These are phyloP conservation scores for Deilephila porcellus DNA, from an alignment of 2,888 invertebrate species.

Conservation along the genomic window DNA sequence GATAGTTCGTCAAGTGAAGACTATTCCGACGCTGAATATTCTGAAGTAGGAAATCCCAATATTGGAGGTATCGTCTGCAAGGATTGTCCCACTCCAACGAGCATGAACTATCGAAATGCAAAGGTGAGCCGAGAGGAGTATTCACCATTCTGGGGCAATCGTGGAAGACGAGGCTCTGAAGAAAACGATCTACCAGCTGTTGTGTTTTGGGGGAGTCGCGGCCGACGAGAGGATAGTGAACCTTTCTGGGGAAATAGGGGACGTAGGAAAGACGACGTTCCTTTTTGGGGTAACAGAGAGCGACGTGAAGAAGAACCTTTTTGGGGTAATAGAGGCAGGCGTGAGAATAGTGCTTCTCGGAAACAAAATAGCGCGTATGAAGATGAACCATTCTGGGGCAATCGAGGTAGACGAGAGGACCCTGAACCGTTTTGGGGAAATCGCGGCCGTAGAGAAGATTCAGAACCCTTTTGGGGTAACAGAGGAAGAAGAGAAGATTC, in stretches of 20 bases:
- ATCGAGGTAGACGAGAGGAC: conserved; percentile 62
- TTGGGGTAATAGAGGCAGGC: conserved; percentile 52
- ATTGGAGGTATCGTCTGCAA: background rate
- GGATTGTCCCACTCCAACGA: conserved; percentile 28
- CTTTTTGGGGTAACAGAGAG: conserved; percentile 55
- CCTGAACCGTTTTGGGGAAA: conserved; percentile 64
- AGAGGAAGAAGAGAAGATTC: conserved; percentile 63
- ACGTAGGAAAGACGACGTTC: conserved; percentile 39
- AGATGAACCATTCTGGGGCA: conserved; percentile 64
- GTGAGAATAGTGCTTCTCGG: conserved; percentile 35
- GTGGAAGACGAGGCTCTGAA: conserved; percentile 53
- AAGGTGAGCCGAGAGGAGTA: conserved; percentile 55
- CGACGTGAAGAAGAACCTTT: conserved; percentile 37
- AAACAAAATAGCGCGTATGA: conserved; percentile 37
- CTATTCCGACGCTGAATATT: conserved; percentile 36
- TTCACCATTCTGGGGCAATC: conserved; percentile 64
- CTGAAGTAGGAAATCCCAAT: background rate
- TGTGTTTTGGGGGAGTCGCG: conserved; percentile 68
- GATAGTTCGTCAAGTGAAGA: conserved; percentile 59
- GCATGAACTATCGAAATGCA: conserved; percentile 39
- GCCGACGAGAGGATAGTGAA: conserved; percentile 54
- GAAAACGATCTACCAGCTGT: conserved; percentile 46
- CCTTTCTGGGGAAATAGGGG: conserved; percentile 62
- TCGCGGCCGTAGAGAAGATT: conserved; percentile 54
- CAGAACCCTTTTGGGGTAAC: conserved; percentile 67